phyloP scores from a whole-genome alignment of 2,113 vertebrate genomes.

The Amblyornis subalaris region DNA sequence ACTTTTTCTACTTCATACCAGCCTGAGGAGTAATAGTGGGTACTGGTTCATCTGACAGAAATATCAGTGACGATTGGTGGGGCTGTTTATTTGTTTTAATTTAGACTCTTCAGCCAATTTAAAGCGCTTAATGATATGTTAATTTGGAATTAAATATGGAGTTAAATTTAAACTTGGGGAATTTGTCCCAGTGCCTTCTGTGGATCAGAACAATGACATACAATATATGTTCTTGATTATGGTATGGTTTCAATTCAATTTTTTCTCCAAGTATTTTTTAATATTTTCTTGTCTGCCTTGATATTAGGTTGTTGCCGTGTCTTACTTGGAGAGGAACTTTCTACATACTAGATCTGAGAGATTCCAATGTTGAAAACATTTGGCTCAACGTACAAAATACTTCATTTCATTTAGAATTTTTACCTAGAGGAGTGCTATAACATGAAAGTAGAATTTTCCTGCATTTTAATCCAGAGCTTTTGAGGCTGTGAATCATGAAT shows the following conservation, averaged over 20 bases:
- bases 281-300: neutral
- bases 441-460: neutral
- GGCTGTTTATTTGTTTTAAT: neutral
- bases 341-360: neutral
- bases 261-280: neutral
- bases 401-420: neutral
- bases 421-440: neutral
- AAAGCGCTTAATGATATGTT: neutral
- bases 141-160: neutral
- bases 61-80: accelerated
- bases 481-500: neutral
- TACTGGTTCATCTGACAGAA: neutral
- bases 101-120: neutral
- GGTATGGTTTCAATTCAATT: neutral
- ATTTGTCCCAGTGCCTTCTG: neutral
- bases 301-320: neutral
- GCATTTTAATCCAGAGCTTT: neutral
- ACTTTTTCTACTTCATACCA: neutral
- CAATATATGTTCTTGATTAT: neutral
- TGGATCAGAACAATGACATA: neutral
- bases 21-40: neutral
- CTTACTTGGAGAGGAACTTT: neutral
- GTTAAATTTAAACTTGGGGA: neutral
- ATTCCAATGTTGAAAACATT: neutral
- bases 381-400: neutral